phyloP scores from a whole-genome alignment of 2,888 invertebrate species.

The Spodoptera exigua region DNA sequence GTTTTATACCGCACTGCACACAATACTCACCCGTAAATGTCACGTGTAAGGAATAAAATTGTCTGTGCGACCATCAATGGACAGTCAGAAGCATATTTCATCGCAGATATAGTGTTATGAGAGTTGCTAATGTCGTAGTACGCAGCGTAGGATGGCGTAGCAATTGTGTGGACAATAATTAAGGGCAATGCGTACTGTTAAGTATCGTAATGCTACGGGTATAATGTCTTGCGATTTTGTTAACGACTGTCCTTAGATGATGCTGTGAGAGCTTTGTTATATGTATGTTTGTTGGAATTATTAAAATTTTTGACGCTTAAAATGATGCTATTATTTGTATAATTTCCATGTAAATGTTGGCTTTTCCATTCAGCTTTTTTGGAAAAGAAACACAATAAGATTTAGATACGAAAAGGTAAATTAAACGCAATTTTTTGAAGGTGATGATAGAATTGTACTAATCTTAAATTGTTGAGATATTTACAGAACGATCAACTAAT shows the following conservation, averaged over 20 bases:
- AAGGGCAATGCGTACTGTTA: slow-evolving; percentile 75
- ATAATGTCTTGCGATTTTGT: slow-evolving; percentile 81
- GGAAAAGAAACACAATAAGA: too few relatives aligned
- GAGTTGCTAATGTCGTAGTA: slow-evolving; percentile 83
- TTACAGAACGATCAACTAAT: too few relatives aligned
- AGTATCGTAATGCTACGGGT: slow-evolving; percentile 73
- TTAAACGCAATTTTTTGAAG: too few relatives aligned
- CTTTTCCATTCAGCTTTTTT: too few relatives aligned
- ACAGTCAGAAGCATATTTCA: slow-evolving; percentile 81
- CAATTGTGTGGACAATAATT: slow-evolving; percentile 86
- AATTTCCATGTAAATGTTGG: neutral
- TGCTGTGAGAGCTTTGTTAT: slow-evolving; percentile 20
- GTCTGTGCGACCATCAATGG: slow-evolving; percentile 58
- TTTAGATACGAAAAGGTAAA: too few relatives aligned
- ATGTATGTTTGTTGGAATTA: slow-evolving; percentile 22
- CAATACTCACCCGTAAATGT: slow-evolving; percentile 70
- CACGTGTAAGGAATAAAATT: slow-evolving; percentile 63
- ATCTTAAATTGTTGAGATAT: too few relatives aligned
- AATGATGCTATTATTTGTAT: slow-evolving; percentile 9
- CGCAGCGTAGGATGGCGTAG: slow-evolving; percentile 75
- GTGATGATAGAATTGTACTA: too few relatives aligned
- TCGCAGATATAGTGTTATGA: slow-evolving; percentile 84
- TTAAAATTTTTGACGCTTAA: slow-evolving; percentile 20
- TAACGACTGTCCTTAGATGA: slow-evolving; percentile 69
- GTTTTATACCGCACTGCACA: slow-evolving; percentile 55